A percentile compares a stretch with the other conserved stretches of the same genome.
Conservation (phyloP, 2,113 vertebrate species). For the Oncorhynchus mykiss region DNA sequence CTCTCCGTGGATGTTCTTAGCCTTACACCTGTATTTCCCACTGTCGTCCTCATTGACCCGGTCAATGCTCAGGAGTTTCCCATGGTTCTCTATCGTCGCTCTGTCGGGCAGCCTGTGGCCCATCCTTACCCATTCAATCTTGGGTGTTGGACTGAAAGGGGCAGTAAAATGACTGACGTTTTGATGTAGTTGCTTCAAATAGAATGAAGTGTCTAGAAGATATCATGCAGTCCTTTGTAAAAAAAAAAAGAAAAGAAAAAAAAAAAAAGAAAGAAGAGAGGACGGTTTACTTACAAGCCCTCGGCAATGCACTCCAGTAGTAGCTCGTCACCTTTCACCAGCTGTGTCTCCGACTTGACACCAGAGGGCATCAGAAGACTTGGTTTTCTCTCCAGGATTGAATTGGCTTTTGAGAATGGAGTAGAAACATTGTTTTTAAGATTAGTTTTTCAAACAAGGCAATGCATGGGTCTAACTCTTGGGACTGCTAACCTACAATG, state of each 20-base stretch:
- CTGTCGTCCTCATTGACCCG: slow-evolving; percentile 74
- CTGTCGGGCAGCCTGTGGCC: slow-evolving; percentile 68
- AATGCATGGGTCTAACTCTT: too few species aligned
- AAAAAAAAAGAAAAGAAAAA: neutral
- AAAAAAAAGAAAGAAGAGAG: neutral
- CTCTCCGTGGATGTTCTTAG: slow-evolving; percentile 79
- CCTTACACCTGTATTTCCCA: slow-evolving; percentile 87
- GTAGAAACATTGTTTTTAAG: neutral
- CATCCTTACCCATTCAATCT: slow-evolving; percentile 82
- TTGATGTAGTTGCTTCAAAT: neutral
- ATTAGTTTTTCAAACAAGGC: too few species aligned
- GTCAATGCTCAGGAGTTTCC: slow-evolving; percentile 81
- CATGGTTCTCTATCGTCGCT: slow-evolving; percentile 74
- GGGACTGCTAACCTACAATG: too few species aligned
- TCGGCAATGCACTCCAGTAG: slow-evolving; percentile 91
- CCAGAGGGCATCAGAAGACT: slow-evolving; percentile 83
- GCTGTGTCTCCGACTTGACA: slow-evolving; percentile 66
- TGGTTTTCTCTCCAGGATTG: slow-evolving; percentile 84
- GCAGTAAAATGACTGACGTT: neutral
- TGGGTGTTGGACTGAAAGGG: slow-evolving; percentile 85
- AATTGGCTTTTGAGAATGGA: slow-evolving; percentile 76
- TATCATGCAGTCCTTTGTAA: neutral
- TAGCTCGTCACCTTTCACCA: slow-evolving; percentile 85
- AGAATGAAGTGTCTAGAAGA: neutral
- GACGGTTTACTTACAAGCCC: slow-evolving; percentile 85